phyloP scores from a whole-genome alignment of 2,888 invertebrate genomes.

The Coelopa pilipes region DNA sequence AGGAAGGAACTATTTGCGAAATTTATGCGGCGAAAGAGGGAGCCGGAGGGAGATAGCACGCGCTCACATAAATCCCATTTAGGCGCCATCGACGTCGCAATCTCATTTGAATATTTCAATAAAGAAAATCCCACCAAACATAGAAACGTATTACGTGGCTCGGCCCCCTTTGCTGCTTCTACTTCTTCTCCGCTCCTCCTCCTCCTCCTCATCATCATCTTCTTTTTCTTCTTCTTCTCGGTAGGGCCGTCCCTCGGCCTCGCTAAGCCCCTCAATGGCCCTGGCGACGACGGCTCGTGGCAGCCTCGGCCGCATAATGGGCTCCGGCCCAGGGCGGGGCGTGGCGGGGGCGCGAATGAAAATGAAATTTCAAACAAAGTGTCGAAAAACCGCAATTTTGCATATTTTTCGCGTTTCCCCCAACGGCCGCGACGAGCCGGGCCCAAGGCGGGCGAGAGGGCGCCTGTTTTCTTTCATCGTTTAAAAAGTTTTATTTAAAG shows the following conservation, averaged over 20 bases:
- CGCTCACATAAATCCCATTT: conserved; percentile 53
- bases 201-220: conserved; percentile 2
- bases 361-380: neutral
- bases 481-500: neutral
- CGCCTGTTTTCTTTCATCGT: no score
- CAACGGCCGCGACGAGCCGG: no score
- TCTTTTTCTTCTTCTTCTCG: no score
- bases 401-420: conserved; percentile 29
- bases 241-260: no score
- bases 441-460: neutral
- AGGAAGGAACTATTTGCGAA: no score
- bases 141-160: conserved; percentile 35
- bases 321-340: neutral
- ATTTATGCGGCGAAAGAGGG: no score
- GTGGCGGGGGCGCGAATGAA: neutral
- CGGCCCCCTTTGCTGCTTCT: conserved; percentile 9
- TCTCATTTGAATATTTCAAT: conserved; percentile 64
- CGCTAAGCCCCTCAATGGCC: conserved; percentile 26
- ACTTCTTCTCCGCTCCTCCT: neutral
- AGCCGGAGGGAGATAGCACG: no score
- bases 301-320: neutral
- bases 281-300: neutral
- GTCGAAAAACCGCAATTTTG: conserved; percentile 5
- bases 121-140: conserved; percentile 56
- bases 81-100: conserved; percentile 56